These are phyloP conservation scores for Sipha maydis DNA, from an alignment of 2,888 invertebrate species.

Conservation along the genomic window DNA sequence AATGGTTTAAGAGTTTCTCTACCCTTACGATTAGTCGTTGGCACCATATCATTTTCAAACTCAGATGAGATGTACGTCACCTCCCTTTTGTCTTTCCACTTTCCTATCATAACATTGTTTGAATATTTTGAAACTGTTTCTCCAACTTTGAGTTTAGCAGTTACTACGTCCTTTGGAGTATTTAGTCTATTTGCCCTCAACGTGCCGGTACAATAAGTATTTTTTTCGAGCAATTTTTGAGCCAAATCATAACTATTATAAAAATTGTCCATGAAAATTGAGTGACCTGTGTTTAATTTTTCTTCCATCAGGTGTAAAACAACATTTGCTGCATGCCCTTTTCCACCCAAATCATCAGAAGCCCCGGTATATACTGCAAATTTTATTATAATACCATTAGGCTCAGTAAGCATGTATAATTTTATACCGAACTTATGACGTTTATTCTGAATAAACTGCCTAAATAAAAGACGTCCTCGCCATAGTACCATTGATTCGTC, in stretches of 20 bases:
- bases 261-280: too few species aligned
- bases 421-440: slow-evolving; percentile 56
- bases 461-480: slow-evolving; percentile 39
- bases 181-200: too few species aligned
- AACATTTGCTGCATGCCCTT: slow-evolving; percentile 4
- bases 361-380: slow-evolving; percentile 5
- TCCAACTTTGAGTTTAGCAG: slow-evolving; percentile 19
- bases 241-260: too few species aligned
- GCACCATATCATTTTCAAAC: too few species aligned
- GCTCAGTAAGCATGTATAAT: slow-evolving; percentile 36
- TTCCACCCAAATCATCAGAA: background rate
- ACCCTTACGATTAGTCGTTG: too few species aligned
- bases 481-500: too few species aligned
- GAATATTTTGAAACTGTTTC: slow-evolving; percentile 27
- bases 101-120: background rate
- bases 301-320: slow-evolving; percentile 10
- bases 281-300: background rate
- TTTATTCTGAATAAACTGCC: slow-evolving; percentile 51
- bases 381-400: slow-evolving; percentile 1
- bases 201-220: too few species aligned
- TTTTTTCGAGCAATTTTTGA: too few species aligned
- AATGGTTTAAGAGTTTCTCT: too few species aligned
- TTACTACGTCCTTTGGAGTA: background rate
- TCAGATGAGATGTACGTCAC: background rate
- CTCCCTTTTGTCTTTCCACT: slow-evolving; percentile 38